Base-by-base conservation (phyloP, 2,888 invertebrate genomes). In the Halictus quadricinctus region DNA sequence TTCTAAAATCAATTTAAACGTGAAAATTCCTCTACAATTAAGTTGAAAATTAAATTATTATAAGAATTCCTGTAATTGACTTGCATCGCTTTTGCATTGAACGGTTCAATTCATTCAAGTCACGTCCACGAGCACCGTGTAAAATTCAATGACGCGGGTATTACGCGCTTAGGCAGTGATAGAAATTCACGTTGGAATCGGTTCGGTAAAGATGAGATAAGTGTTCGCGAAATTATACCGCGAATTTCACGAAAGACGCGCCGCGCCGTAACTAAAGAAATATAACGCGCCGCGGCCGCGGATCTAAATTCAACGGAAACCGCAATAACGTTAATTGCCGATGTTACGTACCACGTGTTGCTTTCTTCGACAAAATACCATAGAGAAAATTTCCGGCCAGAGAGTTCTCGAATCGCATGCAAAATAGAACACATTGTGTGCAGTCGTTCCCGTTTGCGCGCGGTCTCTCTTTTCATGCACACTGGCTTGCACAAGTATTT, bases 401-500 rank as follows among this genome's bases (percentile, higher is more conserved):
- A 18, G 43, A 46, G 48, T 64, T 60, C 25, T 25, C 43, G 43
- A 58, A 76, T 81, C 50, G 78, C 41, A 36, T 21, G 72, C 46
- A 81, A 66, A 41, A 58, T 50, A 7, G 75, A 76, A 72, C 36
- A 58, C 43, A 46, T 21, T 48, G 48, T 46, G 54, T 6, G 54
- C 25, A 54, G 25, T 43, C 64, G 64, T 43, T 46, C 36, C 43
- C 72, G 36, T 43, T n/a, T 48, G 50, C 74, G 70, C 48, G 58
- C 25, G 25, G 12, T 54, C 18, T 43, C 13, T 18, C 69, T 70
- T 83, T 88, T 86, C 79, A 86, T 81, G 4, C 15, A 15, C n/a
- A n/a, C 12, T n/a, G n/a, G 21, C 29, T 41, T 36, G 21, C 8
- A 36, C 66, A 66, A 64, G 64, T 64, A 29, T 58, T 64, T 64